Evolutionary conservation across 2,797 vertebrate genomes (phyloP).

Genomic region (Cirrhinus molitorella): DNA sequence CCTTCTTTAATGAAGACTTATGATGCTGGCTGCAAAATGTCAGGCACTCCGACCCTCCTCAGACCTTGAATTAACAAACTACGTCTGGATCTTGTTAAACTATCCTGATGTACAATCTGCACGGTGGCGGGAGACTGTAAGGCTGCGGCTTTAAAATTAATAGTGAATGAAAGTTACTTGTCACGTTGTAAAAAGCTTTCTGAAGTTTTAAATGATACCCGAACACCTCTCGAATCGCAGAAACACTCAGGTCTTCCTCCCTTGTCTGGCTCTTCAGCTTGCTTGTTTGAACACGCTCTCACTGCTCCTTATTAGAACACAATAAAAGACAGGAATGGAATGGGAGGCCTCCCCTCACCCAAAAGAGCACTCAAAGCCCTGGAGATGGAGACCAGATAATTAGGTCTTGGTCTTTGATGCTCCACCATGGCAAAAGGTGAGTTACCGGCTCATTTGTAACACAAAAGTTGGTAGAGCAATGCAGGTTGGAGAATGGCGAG

Average conservation of each 20-base stretch:
- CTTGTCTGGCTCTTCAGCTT: conserved; percentile 34
- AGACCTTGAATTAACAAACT: conserved; percentile 7
- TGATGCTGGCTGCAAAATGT: conserved; percentile 13
- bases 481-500: conserved; percentile 14
- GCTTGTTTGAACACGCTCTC: conserved; percentile 63
- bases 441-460: conserved; percentile 53
- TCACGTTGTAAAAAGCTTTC: conserved; percentile 8
- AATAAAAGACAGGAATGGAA: conserved; percentile 65
- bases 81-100: conserved; percentile 32
- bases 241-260: conserved; percentile 31
- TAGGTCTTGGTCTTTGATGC: conserved; percentile 62
- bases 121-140: background rate
- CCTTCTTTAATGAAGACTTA: conserved; percentile 27
- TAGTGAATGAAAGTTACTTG: background rate
- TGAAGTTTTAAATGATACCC: conserved; percentile 7
- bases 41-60: background rate
- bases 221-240: conserved; percentile 25
- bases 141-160: background rate
- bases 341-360: conserved; percentile 50
- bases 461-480: conserved; percentile 51
- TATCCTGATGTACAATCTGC: background rate
- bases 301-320: conserved; percentile 62
- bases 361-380: conserved; percentile 51
- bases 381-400: conserved; percentile 65
- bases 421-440: conserved; percentile 42